These are phyloP conservation scores for Dicroscelio sp. DNA, from an alignment of 2,888 invertebrate genomes.

Conservation along the genomic window DNA sequence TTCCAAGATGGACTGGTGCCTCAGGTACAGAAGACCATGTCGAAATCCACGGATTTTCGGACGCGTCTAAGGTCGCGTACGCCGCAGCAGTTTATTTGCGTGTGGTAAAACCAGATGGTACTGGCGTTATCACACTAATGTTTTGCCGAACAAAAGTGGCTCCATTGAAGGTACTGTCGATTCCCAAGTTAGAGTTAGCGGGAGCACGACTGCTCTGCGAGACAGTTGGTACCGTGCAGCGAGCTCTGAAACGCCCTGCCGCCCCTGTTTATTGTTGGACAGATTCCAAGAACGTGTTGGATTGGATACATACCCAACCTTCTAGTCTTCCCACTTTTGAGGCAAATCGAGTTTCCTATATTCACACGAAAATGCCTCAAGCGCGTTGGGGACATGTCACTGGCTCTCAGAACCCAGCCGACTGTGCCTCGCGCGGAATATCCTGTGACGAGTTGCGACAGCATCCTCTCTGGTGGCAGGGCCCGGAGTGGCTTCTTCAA, in stretches of 20 bases:
- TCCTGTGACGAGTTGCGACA: conserved; percentile 55
- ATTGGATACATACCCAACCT: conserved; percentile 40
- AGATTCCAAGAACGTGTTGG: conserved; percentile 25
- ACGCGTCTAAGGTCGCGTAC: conserved; percentile 69
- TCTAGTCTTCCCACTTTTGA: conserved; percentile 68
- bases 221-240: too few species aligned
- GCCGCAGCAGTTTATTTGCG: conserved; percentile 64
- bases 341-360: conserved; percentile 74
- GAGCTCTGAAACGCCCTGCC: too few species aligned
- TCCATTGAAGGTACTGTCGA: too few species aligned
- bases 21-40: background rate
- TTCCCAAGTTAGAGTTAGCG: conserved; percentile 66
- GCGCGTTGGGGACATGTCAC: conserved; percentile 74
- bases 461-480: conserved; percentile 66
- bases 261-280: background rate
- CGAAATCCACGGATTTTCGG: conserved; percentile 73
- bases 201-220: too few species aligned
- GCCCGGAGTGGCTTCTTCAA: too few species aligned
- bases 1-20: background rate
- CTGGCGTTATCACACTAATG: too few species aligned
- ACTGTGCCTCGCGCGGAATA: too few species aligned
- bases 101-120: conserved; percentile 22
- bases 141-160: too few species aligned
- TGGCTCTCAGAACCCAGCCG: too few species aligned
- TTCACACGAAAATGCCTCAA: conserved; percentile 77